These are phyloP conservation scores for Ligdia adustata DNA, from an alignment of 2,888 invertebrate genomes.

Conservation along the genomic window DNA sequence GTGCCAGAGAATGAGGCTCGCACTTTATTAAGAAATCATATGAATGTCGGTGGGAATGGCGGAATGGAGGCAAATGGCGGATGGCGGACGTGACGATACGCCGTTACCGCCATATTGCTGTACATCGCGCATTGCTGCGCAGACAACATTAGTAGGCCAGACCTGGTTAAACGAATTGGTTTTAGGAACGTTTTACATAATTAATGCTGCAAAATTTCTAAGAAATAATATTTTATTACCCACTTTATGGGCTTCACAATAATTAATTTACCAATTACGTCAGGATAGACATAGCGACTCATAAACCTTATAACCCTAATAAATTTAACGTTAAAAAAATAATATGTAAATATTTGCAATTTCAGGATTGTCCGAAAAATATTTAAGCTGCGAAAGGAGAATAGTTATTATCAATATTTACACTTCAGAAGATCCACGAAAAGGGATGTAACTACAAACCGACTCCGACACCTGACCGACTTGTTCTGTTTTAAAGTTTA, in stretches of 20 bases:
- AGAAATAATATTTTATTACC: no score
- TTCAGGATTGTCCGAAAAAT: no score
- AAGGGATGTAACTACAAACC: no score
- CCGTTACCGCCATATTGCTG: slow-evolving; percentile 68
- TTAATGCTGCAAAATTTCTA: neutral
- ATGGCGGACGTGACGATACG: slow-evolving; percentile 72
- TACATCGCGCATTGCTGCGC: slow-evolving; percentile 39
- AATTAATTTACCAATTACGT: no score
- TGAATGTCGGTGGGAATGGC: slow-evolving; percentile 69
- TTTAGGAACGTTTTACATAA: neutral
- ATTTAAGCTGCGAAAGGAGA: neutral
- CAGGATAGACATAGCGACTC: no score
- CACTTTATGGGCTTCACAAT: no score
- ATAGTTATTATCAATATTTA: slow-evolving; percentile 5
- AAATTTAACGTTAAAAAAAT: no score
- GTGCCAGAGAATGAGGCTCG: slow-evolving; percentile 68
- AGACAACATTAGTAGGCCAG: slow-evolving; percentile 19
- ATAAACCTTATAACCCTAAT: no score
- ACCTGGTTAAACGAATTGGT: slow-evolving; percentile 12
- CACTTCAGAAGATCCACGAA: slow-evolving; percentile 2
- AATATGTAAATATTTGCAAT: no score
- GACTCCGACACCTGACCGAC: slow-evolving; percentile 20
- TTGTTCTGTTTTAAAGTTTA: slow-evolving; percentile 15
- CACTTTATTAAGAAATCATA: slow-evolving; percentile 81
- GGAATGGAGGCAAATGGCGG: slow-evolving; percentile 35